These are phyloP conservation scores for Micoletzkya japonica DNA, from an alignment of 2,888 invertebrate species.

Conservation along the genomic window DNA sequence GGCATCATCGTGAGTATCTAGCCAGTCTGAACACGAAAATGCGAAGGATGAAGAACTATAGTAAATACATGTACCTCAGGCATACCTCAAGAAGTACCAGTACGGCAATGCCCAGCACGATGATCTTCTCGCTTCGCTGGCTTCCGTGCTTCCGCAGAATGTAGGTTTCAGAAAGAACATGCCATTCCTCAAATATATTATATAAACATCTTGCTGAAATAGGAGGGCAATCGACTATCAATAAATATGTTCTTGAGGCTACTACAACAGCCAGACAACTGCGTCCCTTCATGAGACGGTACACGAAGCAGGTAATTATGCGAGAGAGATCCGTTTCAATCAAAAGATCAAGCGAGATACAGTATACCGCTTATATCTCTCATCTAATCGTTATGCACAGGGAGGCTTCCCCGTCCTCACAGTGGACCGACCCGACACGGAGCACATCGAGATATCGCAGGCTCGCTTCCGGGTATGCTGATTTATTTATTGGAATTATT, in stretches of 20 bases:
- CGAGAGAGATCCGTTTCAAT: not conserved
- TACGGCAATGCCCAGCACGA: constrained; percentile 28
- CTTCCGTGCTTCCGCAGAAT: constrained; percentile 19
- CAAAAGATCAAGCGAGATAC: too few relatives aligned
- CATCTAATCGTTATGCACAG: constrained; percentile 15
- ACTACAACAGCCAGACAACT: too few relatives aligned
- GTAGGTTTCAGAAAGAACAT: too few relatives aligned
- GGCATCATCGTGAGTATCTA: constrained; percentile 49
- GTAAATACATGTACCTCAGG: constrained; percentile 12
- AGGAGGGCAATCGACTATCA: too few relatives aligned
- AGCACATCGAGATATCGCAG: constrained; percentile 42
- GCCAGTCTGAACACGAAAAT: not conserved
- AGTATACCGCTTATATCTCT: too few relatives aligned
- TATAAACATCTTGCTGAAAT: too few relatives aligned
- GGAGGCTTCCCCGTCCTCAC: constrained; percentile 55
- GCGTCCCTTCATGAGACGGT: constrained; percentile 10
- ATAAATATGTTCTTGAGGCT: too few relatives aligned
- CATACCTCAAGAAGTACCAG: constrained; percentile 27
- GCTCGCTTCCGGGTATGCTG: constrained; percentile 18
- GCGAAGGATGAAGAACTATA: not conserved
- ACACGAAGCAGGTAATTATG: not conserved
- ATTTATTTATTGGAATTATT: not conserved
- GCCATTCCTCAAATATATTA: too few relatives aligned
- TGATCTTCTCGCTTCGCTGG: constrained; percentile 30
- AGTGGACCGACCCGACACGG: constrained; percentile 47